Conservation (phyloP, 2,113 vertebrate genomes). For the Oncorhynchus nerka region DNA sequence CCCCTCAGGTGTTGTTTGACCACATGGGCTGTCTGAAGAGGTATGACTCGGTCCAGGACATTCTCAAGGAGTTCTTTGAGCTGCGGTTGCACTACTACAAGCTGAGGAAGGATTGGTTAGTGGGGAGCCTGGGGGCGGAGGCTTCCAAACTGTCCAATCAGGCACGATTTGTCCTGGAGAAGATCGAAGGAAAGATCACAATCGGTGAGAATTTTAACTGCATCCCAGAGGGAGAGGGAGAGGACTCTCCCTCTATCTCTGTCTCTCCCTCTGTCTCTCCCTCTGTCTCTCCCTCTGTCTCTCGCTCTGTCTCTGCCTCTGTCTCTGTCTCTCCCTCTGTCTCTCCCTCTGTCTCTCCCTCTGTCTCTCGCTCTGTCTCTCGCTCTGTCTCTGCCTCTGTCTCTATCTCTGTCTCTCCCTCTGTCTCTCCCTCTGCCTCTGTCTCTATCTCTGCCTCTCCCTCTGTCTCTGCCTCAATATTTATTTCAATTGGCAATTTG, state of each 20-base stretch:
- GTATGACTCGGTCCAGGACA: conserved; percentile 96
- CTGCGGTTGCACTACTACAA: conserved; percentile 92
- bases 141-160: conserved; percentile 95
- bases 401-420: too few relatives aligned
- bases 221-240: too few relatives aligned
- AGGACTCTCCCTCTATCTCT: too few relatives aligned
- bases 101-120: conserved; percentile 93
- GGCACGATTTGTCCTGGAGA: conserved; percentile 95
- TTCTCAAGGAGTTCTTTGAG: conserved; percentile 96
- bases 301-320: too few relatives aligned
- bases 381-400: too few relatives aligned
- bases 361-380: too few relatives aligned
- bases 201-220: conserved; percentile 77
- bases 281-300: too few relatives aligned
- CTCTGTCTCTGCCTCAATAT: not conserved
- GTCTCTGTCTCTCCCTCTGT: too few relatives aligned
- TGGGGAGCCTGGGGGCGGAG: conserved; percentile 91
- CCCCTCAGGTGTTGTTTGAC: conserved; percentile 92
- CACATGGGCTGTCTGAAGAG: conserved; percentile 99
- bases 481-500: not conserved
- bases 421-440: too few relatives aligned
- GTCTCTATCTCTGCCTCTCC: rapidly evolving
- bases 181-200: conserved; percentile 93
- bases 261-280: too few relatives aligned
- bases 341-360: too few relatives aligned